Evolutionary conservation across 1,140 invertebrate species (phyloP), one percentile per base, ranked within the genome.

Genomic region (Hydropsyche tenuis): DNA sequence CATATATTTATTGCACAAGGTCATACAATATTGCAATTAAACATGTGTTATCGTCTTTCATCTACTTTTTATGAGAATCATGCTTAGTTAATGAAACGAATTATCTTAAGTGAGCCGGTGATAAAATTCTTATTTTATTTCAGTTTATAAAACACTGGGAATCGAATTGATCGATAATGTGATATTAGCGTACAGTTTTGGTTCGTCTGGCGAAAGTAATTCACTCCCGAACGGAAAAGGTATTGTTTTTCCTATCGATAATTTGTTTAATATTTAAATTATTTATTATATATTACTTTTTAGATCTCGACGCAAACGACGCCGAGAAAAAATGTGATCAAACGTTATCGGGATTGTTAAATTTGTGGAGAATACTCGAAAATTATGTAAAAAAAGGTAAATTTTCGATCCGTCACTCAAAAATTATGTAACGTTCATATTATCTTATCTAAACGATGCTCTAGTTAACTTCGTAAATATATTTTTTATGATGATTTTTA

Each of bases 331-430:
- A 84, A 70, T 87, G 80, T 78, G 88, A 87, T 71, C 85, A 84
- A 66, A 83, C 89, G 73, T 78, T 94, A 43, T 83, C 87, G 1
- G 87, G 87, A 0, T 86, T 95, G 20, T 87, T 93, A 81, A 84
- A 87, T 12, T 84, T 93, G 43, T 96, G 94, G 94, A 83, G 80
- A 43, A 86, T 88, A 0, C 79, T 95, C 20, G 93, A 96, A 81
- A 85, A 88, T 23, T 89, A 91, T 76, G 89, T 92, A 0, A 83
- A 88, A 71, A 79, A 86, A 72, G 88, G 89, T 78, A 37, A 37
- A 4, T 37, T 4, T 37, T 37, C 9, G 9, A 9, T 37, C 9
- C 30, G 9, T 37, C 9, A 9, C 30, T n/a, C n/a, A n/a, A n/a
- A n/a, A n/a, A 9, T 37, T 37, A 37, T 37, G 30, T 37, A 37